These are phyloP conservation scores for Holocentrus rufus DNA, from an alignment of 2,797 vertebrate genomes.

Conservation along the genomic window DNA sequence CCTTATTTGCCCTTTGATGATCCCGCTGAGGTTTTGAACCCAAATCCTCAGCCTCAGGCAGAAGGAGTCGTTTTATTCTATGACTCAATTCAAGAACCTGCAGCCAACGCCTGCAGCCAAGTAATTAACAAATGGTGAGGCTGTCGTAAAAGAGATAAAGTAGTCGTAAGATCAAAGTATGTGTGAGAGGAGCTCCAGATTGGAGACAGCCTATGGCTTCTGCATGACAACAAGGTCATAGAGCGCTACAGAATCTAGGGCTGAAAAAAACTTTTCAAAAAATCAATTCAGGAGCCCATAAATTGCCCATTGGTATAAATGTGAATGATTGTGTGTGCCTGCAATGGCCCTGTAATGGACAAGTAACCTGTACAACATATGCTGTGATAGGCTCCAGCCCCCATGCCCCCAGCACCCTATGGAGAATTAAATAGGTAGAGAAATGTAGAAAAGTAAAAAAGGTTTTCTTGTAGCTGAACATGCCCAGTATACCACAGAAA, in stretches of 20 bases:
- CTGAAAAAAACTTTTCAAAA: neutral
- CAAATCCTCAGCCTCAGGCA: constrained; percentile 46
- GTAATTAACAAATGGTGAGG: constrained; percentile 70
- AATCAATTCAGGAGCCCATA: too few relatives aligned
- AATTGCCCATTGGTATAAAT: neutral
- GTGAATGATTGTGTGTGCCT: neutral
- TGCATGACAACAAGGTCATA: constrained; percentile 30
- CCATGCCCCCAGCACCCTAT: too few relatives aligned
- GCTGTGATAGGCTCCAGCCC: too few relatives aligned
- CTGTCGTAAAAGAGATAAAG: constrained; percentile 63
- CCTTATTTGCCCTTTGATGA: constrained; percentile 64
- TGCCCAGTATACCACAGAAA: too few relatives aligned
- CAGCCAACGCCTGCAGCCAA: constrained; percentile 55
- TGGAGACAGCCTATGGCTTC: constrained; percentile 25
- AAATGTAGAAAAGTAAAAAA: too few relatives aligned
- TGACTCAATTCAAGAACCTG: constrained; percentile 69
- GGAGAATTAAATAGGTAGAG: too few relatives aligned
- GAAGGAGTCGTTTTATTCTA: constrained; percentile 45
- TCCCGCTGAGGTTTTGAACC: constrained; percentile 63
- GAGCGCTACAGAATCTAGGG: constrained; percentile 3
- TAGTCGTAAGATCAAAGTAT: constrained; percentile 56
- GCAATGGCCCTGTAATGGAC: too few relatives aligned
- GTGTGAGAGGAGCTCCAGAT: constrained; percentile 21
- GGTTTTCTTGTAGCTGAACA: too few relatives aligned
- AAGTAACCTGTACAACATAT: too few relatives aligned